These are phyloP conservation scores for Echinops telfairi DNA, from an alignment of 2,113 vertebrate species.

Conservation along the genomic window DNA sequence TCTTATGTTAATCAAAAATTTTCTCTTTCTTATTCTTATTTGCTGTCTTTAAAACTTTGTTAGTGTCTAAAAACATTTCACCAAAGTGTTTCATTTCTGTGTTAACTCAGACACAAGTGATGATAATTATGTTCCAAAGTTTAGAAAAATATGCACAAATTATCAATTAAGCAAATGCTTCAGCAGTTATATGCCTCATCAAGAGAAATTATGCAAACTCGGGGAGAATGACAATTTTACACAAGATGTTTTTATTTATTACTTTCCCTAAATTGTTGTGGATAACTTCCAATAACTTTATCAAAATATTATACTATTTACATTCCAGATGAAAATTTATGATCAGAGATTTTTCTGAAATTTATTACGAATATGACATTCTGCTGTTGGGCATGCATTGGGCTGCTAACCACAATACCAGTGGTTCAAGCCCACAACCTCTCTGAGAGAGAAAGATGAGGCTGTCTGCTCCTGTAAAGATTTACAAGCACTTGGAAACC, in stretches of 20 bases:
- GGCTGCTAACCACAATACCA: no score
- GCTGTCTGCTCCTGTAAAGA: no score
- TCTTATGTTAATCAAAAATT: constrained; percentile 67
- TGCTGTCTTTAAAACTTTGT: constrained; percentile 73
- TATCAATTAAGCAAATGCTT: constrained; percentile 79
- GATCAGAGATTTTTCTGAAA: constrained; percentile 65
- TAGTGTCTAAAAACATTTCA: constrained; percentile 75
- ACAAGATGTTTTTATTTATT: constrained; percentile 83
- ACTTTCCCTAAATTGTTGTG: constrained; percentile 74
- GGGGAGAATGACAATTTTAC: constrained; percentile 79
- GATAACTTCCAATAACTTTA: constrained; percentile 70
- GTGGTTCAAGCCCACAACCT: no score
- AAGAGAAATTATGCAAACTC: constrained; percentile 81
- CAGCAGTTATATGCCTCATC: constrained; percentile 77
- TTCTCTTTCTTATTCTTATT: constrained; percentile 53
- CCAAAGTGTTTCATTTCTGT: constrained; percentile 78
- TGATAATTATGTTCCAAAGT: constrained; percentile 81
- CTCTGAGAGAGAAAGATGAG: no score
- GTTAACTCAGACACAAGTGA: constrained; percentile 79
- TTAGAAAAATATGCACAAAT: constrained; percentile 76
- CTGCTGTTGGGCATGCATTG: no score
- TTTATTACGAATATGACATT: constrained; percentile 50
- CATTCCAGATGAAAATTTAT: constrained; percentile 69
- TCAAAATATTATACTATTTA: constrained; percentile 72
- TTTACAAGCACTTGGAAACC: no score